Base-by-base conservation (phyloP, 2,113 vertebrate genomes). In the Leuciscus idus region DNA sequence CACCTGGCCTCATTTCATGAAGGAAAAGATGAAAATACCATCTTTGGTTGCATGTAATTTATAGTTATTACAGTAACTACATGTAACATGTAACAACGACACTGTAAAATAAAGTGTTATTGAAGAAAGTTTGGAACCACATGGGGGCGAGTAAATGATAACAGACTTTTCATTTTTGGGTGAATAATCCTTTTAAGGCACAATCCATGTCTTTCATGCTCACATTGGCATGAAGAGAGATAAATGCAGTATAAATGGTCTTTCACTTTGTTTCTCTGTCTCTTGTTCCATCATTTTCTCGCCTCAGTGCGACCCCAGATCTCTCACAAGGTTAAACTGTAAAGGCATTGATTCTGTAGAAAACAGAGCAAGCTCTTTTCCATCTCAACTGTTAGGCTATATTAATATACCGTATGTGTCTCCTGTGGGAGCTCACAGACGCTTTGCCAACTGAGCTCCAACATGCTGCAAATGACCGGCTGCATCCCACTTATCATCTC, bases 271-370 rank as follows among this genome's bases (percentile, higher is more conserved):
- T 64, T 72, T 76, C 39, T n/a, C 59, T 39, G 10, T 79, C 39
- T 84, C 50, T 52, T 28, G 30, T 77, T 74, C 74, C 74, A 26
- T 66, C 21, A 59, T 80, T 76, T 72, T 59, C 15, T 39, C 46
- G 72, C 78, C 66, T 84, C 78, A 57, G 33, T 77, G 48, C 77
- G 83, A 61, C 86, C 92, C 84, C 78, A 87, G 83, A 4, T 84
- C 88, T 88, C 86, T 89, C 87, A 75, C 78, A 50, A 85, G 89
- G 92, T 89, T 88, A 84, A 88, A 83, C 87, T 84, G 85, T 87
- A 89, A 85, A 39, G 19, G 78, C 88, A 92, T 92, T 52, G 92
- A 93, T 93, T 90, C 77, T 9, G 81, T 72, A 91, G 90, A 88
- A 91, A 91, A 93, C 90, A 91, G 89, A 88, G 86, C 9, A 68